Conservation (phyloP, 2,888 invertebrate species). For the Rhagonycha fulva region DNA sequence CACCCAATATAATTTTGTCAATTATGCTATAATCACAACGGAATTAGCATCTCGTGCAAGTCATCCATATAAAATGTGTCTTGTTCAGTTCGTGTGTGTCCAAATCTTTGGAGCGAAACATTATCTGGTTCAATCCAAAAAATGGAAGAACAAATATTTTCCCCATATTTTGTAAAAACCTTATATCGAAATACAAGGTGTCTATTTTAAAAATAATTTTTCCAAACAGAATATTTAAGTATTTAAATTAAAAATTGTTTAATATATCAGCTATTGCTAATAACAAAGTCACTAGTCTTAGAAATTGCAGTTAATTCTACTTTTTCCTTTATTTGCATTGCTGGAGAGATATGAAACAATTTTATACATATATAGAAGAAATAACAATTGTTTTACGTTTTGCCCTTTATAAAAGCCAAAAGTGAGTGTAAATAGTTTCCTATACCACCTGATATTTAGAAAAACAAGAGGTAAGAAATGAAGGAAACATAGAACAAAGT, state of each 20-base stretch:
- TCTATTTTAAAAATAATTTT: background rate
- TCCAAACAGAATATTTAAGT: background rate
- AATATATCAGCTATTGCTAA: background rate
- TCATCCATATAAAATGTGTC: too few relatives aligned
- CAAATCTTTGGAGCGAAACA: too few relatives aligned
- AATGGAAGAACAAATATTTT: too few relatives aligned
- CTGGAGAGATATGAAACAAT: background rate
- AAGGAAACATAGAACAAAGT: background rate
- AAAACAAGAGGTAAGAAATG: background rate
- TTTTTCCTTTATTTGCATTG: background rate
- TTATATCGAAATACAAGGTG: background rate
- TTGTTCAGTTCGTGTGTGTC: too few relatives aligned
- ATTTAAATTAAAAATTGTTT: background rate
- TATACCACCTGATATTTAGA: background rate
- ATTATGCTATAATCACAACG: too few relatives aligned
- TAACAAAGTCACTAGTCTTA: background rate
- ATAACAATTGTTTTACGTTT: background rate
- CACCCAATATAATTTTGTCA: background rate
- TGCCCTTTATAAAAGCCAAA: background rate
- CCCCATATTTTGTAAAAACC: background rate
- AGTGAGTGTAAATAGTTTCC: background rate
- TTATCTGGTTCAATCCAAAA: too few relatives aligned
- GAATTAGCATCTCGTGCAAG: too few relatives aligned
- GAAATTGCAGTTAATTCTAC: background rate
- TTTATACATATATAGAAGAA: background rate